Conservation (phyloP, 2,113 vertebrate genomes). For the Eptatretus burgeri region DNA sequence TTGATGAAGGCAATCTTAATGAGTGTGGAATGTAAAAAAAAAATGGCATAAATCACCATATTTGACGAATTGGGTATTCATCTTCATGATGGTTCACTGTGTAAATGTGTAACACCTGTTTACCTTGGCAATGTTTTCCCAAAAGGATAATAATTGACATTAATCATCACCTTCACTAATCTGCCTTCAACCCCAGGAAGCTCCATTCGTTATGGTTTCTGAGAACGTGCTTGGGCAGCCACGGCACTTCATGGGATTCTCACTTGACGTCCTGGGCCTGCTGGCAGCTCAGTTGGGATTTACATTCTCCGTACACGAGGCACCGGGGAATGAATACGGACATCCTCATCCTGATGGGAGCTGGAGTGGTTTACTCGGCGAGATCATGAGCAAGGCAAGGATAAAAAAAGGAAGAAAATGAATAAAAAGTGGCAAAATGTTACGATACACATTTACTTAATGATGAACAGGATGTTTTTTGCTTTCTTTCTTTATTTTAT, state of each 20-base stretch:
- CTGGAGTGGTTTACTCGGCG: conserved; percentile 8
- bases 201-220: conserved; percentile 9
- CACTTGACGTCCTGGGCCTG: conserved; percentile 7
- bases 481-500: no score
- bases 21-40: no score
- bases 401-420: neutral
- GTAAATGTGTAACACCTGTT: no score
- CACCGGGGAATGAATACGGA: conserved; percentile 4
- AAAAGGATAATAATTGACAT: no score
- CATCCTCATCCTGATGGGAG: conserved; percentile 6
- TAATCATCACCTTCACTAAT: no score
- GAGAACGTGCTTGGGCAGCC: conserved; percentile 9
- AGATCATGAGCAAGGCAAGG: conserved; percentile 8
- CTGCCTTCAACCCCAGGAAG: neutral
- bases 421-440: neutral
- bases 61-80: no score
- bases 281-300: conserved; percentile 7
- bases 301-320: conserved; percentile 7
- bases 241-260: conserved; percentile 7
- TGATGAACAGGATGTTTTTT: no score
- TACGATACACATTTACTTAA: no score
- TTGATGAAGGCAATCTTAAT: no score
- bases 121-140: no score
- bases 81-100: no score
- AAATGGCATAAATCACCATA: no score